Percentiles rank a stretch among this genome's conserved stretches.
phyloP scores from a whole-genome alignment of 1,140 invertebrate species.

The Amyelois transitella region DNA sequence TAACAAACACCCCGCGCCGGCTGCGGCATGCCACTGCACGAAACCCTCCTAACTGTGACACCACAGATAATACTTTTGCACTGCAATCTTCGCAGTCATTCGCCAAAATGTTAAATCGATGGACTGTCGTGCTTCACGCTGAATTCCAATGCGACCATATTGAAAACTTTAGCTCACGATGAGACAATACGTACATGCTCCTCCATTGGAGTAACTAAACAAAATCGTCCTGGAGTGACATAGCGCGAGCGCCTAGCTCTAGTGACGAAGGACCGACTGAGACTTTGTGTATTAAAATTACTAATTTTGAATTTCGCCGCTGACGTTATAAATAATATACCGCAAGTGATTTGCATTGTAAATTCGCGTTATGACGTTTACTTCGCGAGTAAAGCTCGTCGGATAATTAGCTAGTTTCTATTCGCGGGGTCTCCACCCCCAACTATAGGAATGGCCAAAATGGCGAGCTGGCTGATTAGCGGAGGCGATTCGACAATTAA shows the following conservation, averaged over 20 bases:
- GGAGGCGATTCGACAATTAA: background rate
- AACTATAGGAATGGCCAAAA: conserved; percentile 48
- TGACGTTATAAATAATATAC: conserved; percentile 71
- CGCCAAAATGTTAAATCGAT: conserved; percentile 54
- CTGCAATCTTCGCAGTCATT: conserved; percentile 49
- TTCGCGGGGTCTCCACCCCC: conserved; percentile 47
- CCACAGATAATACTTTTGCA: conserved; percentile 50
- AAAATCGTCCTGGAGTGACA: conserved; percentile 32
- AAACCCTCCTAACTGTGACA: conserved; percentile 47
- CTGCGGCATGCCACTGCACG: conserved; percentile 51
- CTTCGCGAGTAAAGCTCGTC: conserved; percentile 57
- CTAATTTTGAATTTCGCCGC: conserved; percentile 69
- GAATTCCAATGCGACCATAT: conserved; percentile 24
- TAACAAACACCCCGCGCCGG: conserved; percentile 50
- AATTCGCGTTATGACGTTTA: conserved; percentile 65
- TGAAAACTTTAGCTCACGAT: conserved; percentile 13
- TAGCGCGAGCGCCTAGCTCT: conserved; percentile 50
- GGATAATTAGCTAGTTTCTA: conserved; percentile 73
- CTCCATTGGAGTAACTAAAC: conserved; percentile 42
- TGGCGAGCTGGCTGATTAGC: conserved; percentile 17
- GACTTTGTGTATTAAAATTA: conserved; percentile 70
- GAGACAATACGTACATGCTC: conserved; percentile 59
- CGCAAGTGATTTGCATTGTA: conserved; percentile 71
- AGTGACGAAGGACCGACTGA: conserved; percentile 62
- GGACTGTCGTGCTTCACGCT: conserved; percentile 39